Conservation (phyloP, 2,888 invertebrate species). For the Drosophila nigritarsus region DNA sequence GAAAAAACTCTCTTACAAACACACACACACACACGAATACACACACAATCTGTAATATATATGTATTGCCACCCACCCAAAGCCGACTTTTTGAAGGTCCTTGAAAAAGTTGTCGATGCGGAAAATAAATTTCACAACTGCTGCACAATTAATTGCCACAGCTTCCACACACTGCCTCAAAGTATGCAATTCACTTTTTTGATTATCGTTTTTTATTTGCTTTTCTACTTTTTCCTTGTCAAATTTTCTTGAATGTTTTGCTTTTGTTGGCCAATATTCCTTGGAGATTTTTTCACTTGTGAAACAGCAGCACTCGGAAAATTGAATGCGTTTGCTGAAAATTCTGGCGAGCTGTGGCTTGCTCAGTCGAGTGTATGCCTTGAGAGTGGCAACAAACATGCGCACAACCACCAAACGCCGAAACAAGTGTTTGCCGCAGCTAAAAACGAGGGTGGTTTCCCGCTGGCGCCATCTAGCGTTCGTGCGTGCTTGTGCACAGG, state of each 20-base stretch:
- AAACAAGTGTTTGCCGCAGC: conserved; percentile 58
- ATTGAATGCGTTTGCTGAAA: conserved; percentile 69
- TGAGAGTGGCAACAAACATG: conserved; percentile 52
- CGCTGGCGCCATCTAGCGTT: conserved; percentile 52
- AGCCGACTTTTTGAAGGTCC: conserved; percentile 59
- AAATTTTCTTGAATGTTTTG: conserved; percentile 22
- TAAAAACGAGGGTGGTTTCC: conserved; percentile 49
- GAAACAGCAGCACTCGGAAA: conserved; percentile 67
- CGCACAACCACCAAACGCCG: conserved; percentile 43
- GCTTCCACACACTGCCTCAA: conserved; percentile 37
- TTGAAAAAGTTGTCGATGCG: conserved; percentile 63
- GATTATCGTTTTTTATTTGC: neutral
- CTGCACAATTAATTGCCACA: conserved; percentile 22
- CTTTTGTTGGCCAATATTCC: conserved; percentile 14
- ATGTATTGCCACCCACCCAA: conserved; percentile 26
- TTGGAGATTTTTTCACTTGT: conserved; percentile 55
- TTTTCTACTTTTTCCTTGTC: neutral
- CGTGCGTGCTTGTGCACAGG: neutral
- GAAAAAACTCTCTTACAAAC: neutral
- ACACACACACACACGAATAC: neutral
- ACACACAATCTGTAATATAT: neutral
- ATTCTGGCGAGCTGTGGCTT: conserved; percentile 49
- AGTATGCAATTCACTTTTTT: conserved; percentile 53
- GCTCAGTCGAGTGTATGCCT: conserved; percentile 46
- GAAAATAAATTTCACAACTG: conserved; percentile 36